Conservation (phyloP, 2,113 vertebrate genomes). For the Macquaria ambigua region DNA sequence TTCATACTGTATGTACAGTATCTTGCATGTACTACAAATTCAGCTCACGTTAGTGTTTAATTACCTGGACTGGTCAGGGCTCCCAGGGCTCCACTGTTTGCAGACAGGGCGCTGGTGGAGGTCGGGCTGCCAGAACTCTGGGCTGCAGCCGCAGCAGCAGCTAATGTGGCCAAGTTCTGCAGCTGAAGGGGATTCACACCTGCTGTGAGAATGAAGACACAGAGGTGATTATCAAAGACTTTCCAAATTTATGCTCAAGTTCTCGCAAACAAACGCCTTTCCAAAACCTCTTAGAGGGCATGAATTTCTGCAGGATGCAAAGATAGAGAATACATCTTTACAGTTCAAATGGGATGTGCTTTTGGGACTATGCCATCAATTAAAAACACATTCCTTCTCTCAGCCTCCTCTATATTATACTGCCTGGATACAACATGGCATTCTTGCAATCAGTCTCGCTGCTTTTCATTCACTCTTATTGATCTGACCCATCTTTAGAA, state of each 20-base stretch:
- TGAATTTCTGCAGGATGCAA: not conserved
- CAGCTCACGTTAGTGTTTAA: constrained; percentile 9
- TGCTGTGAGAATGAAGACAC: constrained; percentile 51
- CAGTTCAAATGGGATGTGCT: not conserved
- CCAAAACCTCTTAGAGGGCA: not conserved
- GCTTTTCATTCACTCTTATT: not conserved
- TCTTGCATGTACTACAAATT: not conserved
- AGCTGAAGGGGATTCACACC: constrained; percentile 96
- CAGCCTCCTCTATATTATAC: not conserved
- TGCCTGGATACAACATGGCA: not conserved
- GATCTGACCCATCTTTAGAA: not conserved
- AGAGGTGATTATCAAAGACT: constrained; percentile 19
- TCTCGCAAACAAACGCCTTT: not conserved
- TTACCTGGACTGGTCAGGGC: constrained; percentile 93
- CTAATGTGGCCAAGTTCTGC: constrained; percentile 96
- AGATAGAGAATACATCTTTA: not conserved
- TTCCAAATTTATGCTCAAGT: not conserved
- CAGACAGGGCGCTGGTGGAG: constrained; percentile 91
- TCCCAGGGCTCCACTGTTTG: constrained; percentile 91
- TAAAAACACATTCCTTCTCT: not conserved
- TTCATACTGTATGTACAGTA: not conserved
- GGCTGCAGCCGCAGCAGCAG: constrained; percentile 93
- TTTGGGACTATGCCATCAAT: not conserved
- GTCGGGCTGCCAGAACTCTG: constrained; percentile 93
- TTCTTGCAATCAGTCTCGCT: not conserved